Conservation (phyloP, 1,140 invertebrate genomes). For the Agrilus planipennis region DNA sequence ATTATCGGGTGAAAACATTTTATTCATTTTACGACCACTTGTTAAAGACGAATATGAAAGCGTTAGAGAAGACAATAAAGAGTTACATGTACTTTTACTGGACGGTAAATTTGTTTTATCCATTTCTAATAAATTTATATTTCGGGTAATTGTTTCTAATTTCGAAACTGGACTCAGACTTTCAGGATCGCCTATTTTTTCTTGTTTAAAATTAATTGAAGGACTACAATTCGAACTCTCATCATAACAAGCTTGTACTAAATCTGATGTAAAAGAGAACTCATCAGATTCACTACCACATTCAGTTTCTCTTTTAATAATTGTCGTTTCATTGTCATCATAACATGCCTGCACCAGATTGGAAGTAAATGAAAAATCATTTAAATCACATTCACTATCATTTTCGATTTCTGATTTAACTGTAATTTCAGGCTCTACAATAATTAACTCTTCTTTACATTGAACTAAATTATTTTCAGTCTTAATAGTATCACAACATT, state of each 20-base stretch:
- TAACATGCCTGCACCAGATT: slow-evolving; percentile 9
- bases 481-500: neutral
- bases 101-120: neutral
- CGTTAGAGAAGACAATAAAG: neutral
- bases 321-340: neutral
- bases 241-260: slow-evolving; percentile 8
- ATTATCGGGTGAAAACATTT: slow-evolving; percentile 21
- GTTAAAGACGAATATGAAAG: neutral
- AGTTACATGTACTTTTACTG: neutral
- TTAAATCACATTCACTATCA: slow-evolving; percentile 16
- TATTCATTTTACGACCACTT: slow-evolving; percentile 1
- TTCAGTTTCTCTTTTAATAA: slow-evolving; percentile 15
- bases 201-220: neutral
- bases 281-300: slow-evolving; percentile 13
- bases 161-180: neutral
- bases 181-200: neutral
- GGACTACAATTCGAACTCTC: neutral
- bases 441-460: slow-evolving; percentile 26
- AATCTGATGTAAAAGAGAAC: slow-evolving; percentile 8
- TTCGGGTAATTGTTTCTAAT: neutral
- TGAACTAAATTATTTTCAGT: neutral
- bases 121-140: neutral
- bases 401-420: slow-evolving; percentile 23
- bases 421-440: slow-evolving; percentile 28
- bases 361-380: slow-evolving; percentile 9